These are phyloP conservation scores for Gryon sp. DNA, from an alignment of 1,140 invertebrate genomes.

Conservation along the genomic window DNA sequence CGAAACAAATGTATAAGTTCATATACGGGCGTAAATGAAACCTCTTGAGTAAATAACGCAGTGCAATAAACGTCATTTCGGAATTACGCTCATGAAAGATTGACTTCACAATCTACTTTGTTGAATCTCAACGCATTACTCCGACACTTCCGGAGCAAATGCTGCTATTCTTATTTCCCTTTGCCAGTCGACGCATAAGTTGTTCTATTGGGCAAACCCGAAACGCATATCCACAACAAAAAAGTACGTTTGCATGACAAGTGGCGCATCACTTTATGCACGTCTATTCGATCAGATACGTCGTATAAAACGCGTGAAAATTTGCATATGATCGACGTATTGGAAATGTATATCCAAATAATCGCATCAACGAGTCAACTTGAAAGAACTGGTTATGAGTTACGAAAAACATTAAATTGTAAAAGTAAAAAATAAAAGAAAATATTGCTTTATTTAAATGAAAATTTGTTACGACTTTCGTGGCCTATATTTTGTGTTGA, in stretches of 20 bases:
- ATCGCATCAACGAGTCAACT: constrained; percentile 23
- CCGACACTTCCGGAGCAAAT: constrained; percentile 47
- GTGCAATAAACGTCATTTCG: constrained; percentile 25
- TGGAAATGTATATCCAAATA: constrained; percentile 42
- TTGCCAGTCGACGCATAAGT: constrained; percentile 18
- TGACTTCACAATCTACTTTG: constrained; percentile 54
- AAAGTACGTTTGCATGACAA: constrained; percentile 56
- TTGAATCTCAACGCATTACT: constrained; percentile 47
- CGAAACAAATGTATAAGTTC: too few species aligned
- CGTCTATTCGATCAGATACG: constrained; percentile 43
- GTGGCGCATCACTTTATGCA: constrained; percentile 40
- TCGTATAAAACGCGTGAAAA: constrained; percentile 13
- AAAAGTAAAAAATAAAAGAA: background rate
- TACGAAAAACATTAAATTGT: too few species aligned
- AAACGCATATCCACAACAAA: constrained; percentile 41
- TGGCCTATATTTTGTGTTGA: constrained; percentile 9
- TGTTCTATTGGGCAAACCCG: constrained; percentile 45
- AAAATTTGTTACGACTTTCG: background rate
- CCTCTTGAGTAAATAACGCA: constrained; percentile 1
- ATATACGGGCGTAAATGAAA: background rate
- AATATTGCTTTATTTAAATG: background rate
- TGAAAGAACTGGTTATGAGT: constrained; percentile 24
- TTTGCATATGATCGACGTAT: constrained; percentile 42
- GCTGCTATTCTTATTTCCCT: constrained; percentile 52
- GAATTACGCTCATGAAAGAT: constrained; percentile 36